Evolutionary conservation across 2,888 invertebrate species (phyloP).

Genomic region (Aproaerema taeniolella): DNA sequence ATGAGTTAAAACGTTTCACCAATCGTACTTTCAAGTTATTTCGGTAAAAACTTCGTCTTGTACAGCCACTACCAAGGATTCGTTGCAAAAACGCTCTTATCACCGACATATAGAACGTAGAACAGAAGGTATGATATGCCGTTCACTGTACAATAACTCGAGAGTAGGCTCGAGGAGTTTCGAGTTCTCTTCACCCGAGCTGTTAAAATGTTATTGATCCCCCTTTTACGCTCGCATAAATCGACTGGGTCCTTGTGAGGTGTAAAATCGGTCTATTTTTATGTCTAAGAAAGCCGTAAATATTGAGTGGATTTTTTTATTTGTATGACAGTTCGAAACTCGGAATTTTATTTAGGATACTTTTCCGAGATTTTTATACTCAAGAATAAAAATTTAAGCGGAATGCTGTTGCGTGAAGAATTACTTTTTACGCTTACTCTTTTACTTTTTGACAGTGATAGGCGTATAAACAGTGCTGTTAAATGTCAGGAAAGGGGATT

Average conservation of each 20-base stretch:
- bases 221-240: slow-evolving; percentile 57
- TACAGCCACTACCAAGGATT: no score
- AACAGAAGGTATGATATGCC: no score
- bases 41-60: no score
- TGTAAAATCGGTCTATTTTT: slow-evolving; percentile 70
- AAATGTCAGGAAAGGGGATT: slow-evolving; percentile 26
- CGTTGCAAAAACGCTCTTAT: no score
- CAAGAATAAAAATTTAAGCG: slow-evolving; percentile 30
- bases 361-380: slow-evolving; percentile 32
- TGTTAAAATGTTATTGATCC: slow-evolving; percentile 65
- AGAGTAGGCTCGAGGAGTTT: no score
- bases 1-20: no score
- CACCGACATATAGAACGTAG: no score
- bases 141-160: no score
- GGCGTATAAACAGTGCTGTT: slow-evolving; percentile 25
- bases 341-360: slow-evolving; percentile 38
- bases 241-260: slow-evolving; percentile 54
- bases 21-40: no score
- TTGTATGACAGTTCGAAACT: slow-evolving; percentile 50
- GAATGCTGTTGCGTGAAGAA: slow-evolving; percentile 33
- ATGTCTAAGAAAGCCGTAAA: slow-evolving; percentile 55
- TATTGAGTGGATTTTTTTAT: slow-evolving; percentile 62
- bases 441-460: slow-evolving; percentile 36
- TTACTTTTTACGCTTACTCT: slow-evolving; percentile 36
- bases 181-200: no score